Percentiles rank a stretch among this genome's conserved stretches.
These are phyloP conservation scores for Propithecus deckenii DNA, from an alignment of 2,797 vertebrate species.

Conservation along the genomic window DNA sequence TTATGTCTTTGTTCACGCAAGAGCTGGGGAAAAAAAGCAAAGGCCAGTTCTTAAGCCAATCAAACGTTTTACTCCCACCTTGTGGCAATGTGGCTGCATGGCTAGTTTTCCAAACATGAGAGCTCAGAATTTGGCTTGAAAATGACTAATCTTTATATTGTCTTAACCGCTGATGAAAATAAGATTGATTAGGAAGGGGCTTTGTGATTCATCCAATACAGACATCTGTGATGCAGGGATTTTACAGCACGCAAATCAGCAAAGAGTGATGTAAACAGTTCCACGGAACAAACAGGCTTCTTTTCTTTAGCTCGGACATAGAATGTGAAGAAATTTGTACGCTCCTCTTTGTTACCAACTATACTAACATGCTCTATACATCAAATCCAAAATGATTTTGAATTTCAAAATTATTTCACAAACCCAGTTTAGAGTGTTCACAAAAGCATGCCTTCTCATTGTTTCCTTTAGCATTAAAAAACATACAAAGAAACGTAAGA, in stretches of 20 bases:
- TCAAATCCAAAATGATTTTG: not conserved
- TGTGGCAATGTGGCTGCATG: slow-evolving; percentile 68
- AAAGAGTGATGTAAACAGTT: not conserved
- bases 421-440: not conserved
- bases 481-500: not conserved
- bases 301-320: not conserved
- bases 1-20: slow-evolving; percentile 70
- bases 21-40: not conserved
- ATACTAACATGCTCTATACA: not conserved
- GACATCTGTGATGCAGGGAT: not conserved
- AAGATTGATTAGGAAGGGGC: not conserved
- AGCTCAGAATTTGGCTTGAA: not conserved
- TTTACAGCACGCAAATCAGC: not conserved
- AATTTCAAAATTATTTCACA: slow-evolving; percentile 3
- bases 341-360: not conserved
- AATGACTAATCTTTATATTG: not conserved
- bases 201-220: not conserved
- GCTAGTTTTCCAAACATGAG: slow-evolving; percentile 18
- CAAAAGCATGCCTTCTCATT: not conserved
- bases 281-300: not conserved
- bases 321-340: not conserved
- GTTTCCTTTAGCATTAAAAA: not conserved
- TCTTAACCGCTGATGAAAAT: slow-evolving; percentile 27
- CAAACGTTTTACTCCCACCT: slow-evolving; percentile 79
- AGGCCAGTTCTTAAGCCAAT: slow-evolving; percentile 50